Conservation (phyloP, 2,888 invertebrate species). For the Dendrolimus pini region DNA sequence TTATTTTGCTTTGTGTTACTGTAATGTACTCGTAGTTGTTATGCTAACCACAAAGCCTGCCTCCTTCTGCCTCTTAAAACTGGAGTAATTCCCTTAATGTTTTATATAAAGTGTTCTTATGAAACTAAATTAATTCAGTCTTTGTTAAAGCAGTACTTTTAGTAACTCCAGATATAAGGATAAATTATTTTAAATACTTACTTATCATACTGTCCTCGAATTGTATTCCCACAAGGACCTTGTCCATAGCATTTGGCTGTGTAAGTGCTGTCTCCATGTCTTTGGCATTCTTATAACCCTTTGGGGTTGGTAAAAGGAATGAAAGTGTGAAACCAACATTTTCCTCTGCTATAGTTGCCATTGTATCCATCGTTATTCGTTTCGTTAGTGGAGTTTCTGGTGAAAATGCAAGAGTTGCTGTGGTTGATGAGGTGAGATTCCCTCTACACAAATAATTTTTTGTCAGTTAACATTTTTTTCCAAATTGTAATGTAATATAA, state of each 20-base stretch:
- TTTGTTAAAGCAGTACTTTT: too few relatives aligned
- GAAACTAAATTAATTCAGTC: too few relatives aligned
- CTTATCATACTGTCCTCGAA: slow-evolving; percentile 62
- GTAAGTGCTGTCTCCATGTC: slow-evolving; percentile 53
- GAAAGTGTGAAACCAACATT: slow-evolving; percentile 50
- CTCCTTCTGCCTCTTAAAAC: too few relatives aligned
- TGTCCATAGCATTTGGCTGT: slow-evolving; percentile 62
- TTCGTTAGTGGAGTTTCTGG: slow-evolving; percentile 60
- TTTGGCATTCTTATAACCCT: slow-evolving; percentile 48
- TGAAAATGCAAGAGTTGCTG: slow-evolving; percentile 61
- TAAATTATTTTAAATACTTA: slow-evolving; percentile 28
- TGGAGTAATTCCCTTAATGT: too few relatives aligned
- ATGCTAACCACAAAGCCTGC: too few relatives aligned
- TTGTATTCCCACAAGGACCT: slow-evolving; percentile 58
- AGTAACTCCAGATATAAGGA: too few relatives aligned
- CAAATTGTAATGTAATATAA: too few relatives aligned
- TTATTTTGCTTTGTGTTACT: too few relatives aligned
- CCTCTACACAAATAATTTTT: slow-evolving; percentile 25
- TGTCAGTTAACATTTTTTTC: neutral
- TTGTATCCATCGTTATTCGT: slow-evolving; percentile 47
- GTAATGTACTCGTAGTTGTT: too few relatives aligned
- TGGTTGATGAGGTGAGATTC: slow-evolving; percentile 45
- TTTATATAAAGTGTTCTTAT: too few relatives aligned
- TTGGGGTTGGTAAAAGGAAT: slow-evolving; percentile 52
- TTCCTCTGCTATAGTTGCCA: slow-evolving; percentile 50